Evolutionary conservation across 1,140 invertebrate genomes (phyloP).

Genomic region (Lordiphosa mommai): DNA sequence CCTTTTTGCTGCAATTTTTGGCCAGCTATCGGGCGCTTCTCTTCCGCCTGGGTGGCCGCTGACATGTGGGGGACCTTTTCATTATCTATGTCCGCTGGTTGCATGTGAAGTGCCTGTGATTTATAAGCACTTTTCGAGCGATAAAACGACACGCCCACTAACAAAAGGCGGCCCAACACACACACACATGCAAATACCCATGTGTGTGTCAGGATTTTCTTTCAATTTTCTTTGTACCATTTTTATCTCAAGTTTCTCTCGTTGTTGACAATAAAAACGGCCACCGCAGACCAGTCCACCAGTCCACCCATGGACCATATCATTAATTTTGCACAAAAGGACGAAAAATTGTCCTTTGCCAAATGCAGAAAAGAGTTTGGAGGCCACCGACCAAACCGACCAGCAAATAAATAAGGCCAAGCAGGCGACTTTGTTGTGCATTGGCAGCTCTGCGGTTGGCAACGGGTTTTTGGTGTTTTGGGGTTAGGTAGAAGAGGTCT

Average conservation of each 20-base stretch:
- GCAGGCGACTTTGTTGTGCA: constrained; percentile 61
- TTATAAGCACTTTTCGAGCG: constrained; percentile 69
- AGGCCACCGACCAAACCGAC: constrained; percentile 27
- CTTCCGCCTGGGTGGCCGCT: no score
- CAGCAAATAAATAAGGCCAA: constrained; percentile 64
- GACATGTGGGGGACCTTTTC: no score
- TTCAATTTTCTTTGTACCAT: constrained; percentile 68
- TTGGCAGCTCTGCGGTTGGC: constrained; percentile 48
- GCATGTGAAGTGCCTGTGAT: constrained; percentile 64
- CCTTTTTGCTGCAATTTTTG: no score
- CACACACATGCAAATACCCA: constrained; percentile 55
- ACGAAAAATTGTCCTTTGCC: constrained; percentile 55
- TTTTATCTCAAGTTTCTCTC: constrained; percentile 52
- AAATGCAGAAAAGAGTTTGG: constrained; percentile 39
- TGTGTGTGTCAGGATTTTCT: constrained; percentile 15
- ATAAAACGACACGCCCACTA: constrained; percentile 42
- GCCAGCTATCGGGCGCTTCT: no score
- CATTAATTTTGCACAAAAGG: constrained; percentile 68
- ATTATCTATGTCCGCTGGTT: constrained; percentile 7
- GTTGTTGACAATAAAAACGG: constrained; percentile 69
- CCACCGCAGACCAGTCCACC: constrained; percentile 20
- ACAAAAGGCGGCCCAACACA: no score
- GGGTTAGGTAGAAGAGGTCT: constrained; percentile 6
- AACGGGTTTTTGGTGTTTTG: constrained; percentile 5
- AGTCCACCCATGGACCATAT: constrained; percentile 36